These are phyloP conservation scores for Solea senegalensis DNA, from an alignment of 2,113 vertebrate genomes.

Conservation along the genomic window DNA sequence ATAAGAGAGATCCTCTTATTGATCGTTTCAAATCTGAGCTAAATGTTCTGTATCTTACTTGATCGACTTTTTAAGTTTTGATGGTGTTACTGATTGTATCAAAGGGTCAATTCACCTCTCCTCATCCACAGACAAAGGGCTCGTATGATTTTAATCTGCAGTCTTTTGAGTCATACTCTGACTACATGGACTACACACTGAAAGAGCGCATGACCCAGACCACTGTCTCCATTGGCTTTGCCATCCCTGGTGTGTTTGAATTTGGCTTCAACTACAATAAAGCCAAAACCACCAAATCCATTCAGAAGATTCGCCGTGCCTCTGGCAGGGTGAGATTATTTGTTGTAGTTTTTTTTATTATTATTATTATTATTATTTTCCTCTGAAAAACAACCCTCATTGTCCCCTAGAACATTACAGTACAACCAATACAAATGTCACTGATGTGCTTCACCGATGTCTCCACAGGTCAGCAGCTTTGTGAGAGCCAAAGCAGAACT, in stretches of 20 bases:
- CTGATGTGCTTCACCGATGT: not conserved
- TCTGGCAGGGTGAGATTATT: slow-evolving; percentile 83
- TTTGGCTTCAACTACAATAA: slow-evolving; percentile 74
- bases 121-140: slow-evolving; percentile 85
- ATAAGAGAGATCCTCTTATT: too few relatives aligned
- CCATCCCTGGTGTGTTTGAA: slow-evolving; percentile 63
- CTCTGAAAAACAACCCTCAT: not conserved
- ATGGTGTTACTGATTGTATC: not conserved
- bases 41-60: too few relatives aligned
- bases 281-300: slow-evolving; percentile 77
- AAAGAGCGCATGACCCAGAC: slow-evolving; percentile 32
- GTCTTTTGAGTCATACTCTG: slow-evolving; percentile 84
- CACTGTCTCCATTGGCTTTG: slow-evolving; percentile 77
- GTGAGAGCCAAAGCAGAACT: slow-evolving; percentile 83
- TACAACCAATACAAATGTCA: not conserved
- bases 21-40: too few relatives aligned
- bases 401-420: too few relatives aligned
- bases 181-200: slow-evolving; percentile 76
- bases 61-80: too few relatives aligned
- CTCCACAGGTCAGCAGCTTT: slow-evolving; percentile 83
- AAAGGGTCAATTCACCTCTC: not conserved
- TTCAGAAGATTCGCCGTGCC: slow-evolving; percentile 79
- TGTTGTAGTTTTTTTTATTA: not conserved
- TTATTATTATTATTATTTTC: not conserved
- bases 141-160: slow-evolving; percentile 85